Conservation (phyloP, 1,140 invertebrate species). For the Leptinotarsa lineolata region DNA sequence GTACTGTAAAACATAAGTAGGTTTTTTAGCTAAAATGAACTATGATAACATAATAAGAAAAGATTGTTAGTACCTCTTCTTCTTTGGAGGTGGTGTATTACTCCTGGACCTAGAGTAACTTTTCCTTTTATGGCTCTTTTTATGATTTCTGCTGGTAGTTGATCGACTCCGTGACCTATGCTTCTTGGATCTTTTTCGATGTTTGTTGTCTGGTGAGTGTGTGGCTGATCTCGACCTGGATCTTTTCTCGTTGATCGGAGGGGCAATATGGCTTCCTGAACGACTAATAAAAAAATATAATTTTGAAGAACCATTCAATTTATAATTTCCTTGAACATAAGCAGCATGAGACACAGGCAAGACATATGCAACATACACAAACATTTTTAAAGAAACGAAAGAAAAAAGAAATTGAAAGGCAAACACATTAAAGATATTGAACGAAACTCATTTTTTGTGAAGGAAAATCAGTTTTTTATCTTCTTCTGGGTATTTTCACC, state of each 20-base stretch:
- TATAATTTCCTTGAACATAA: no score
- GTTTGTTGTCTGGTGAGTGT: conserved; percentile 53
- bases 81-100: conserved; percentile 46
- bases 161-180: conserved; percentile 59
- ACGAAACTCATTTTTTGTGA: no score
- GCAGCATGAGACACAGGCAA: no score
- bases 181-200: conserved; percentile 56
- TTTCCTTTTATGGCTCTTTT: conserved; percentile 60
- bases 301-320: no score
- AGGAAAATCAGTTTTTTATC: no score
- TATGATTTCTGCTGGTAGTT: conserved; percentile 53
- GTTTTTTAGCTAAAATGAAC: no score
- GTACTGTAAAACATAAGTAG: no score
- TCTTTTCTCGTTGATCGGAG: conserved; percentile 46
- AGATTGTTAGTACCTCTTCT: conserved; percentile 38
- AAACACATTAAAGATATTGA: no score
- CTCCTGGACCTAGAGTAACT: conserved; percentile 62
- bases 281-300: conserved; percentile 42
- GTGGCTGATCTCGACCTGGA: conserved; percentile 60
- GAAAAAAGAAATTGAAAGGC: no score
- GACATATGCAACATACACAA: no score
- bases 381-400: no score
- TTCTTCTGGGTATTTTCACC: no score
- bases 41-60: background rate
- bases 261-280: conserved; percentile 56